Evolutionary conservation across 2,113 vertebrate species (phyloP).

Genomic region (Limnothrissa miodon): DNA sequence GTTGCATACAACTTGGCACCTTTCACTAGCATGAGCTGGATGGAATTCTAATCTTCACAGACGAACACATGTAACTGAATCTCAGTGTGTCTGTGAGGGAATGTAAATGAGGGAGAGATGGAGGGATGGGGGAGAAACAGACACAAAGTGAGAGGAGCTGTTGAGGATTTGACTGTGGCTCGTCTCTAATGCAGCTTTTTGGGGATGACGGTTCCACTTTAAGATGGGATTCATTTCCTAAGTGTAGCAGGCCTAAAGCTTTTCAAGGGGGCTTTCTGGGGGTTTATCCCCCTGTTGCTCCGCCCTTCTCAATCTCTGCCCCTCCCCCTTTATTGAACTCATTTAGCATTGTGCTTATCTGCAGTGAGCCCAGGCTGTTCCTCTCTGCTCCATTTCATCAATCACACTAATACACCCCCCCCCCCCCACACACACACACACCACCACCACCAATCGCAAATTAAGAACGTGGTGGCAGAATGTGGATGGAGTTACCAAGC

Average conservation of each 20-base stretch:
- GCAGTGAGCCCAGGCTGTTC: not conserved
- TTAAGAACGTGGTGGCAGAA: slow-evolving; percentile 29
- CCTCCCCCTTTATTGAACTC: slow-evolving; percentile 48
- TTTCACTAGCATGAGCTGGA: too few relatives aligned
- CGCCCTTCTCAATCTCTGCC: slow-evolving; percentile 20
- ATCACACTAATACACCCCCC: slow-evolving; percentile 35
- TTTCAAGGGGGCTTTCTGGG: slow-evolving; percentile 27
- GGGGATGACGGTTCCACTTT: slow-evolving; percentile 14
- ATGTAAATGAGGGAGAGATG: not conserved
- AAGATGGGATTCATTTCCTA: slow-evolving; percentile 30
- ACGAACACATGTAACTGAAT: too few relatives aligned
- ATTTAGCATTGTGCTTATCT: slow-evolving; percentile 49
- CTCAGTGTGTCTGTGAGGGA: not conserved
- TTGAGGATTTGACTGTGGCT: not conserved
- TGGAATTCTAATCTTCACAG: too few relatives aligned
- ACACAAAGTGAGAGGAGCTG: not conserved
- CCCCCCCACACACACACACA: too few relatives aligned
- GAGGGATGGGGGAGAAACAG: not conserved
- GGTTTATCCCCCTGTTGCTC: slow-evolving; percentile 32
- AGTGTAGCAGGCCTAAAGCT: slow-evolving; percentile 37
- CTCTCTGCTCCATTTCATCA: slow-evolving; percentile 23
- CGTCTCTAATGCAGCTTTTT: not conserved
- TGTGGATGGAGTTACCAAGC: not conserved
- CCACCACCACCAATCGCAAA: too few relatives aligned
- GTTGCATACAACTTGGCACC: too few relatives aligned